Evolutionary conservation across 2,888 invertebrate genomes (phyloP), one percentile per base, ranked within the genome.

Genomic region (Cremastinae sp.): DNA sequence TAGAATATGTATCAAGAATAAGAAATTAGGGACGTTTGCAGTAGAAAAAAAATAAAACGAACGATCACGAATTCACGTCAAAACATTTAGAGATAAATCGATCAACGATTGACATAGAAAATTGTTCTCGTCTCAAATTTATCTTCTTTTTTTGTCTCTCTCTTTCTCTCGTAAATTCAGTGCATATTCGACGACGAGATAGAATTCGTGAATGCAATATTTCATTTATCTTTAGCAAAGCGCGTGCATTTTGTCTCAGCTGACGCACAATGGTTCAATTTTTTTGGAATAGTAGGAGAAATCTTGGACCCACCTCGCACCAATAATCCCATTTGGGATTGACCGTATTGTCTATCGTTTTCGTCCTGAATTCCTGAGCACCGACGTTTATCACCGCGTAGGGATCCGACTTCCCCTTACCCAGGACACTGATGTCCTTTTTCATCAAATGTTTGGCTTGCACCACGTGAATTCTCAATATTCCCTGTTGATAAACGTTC

Each of bases 271-370:
- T 47, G 47, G 51, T 45, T 34, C 38, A 3, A 0, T 43, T 8
- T 22, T 34, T 28, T n/a, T n/a, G n/a, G n/a, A n/a, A n/a, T 18
- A 10, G 1, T 20, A 8, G 20, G 1, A 43, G 0, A 49, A 47
- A 51, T 10, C 7, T 18, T 36, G 3, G 0, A 83, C 91, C 90
- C 92, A 98, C 98, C 96, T 99, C 99, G 89, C 98, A 99, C 94
- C 96, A 97, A 90, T 92, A 97, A 90, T 99, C 97, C 98, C 99
- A 99, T 82, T 96, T 95, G 3, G 99, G 99, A 91, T 97, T 96
- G 28, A 99, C 93, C 79, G 95, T 95, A 90, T 97, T 98, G 88
- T 97, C 95, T 82, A 99, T 97, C 43, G 96, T 96, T 90, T 96
- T 95, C 0, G 99, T 99, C 90, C 95, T 95, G 91, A 96, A 98